Evolutionary conservation across 2,113 vertebrate genomes (phyloP), one percentile per base, ranked within the genome.

Genomic region (Ptychochromis oligacanthus): DNA sequence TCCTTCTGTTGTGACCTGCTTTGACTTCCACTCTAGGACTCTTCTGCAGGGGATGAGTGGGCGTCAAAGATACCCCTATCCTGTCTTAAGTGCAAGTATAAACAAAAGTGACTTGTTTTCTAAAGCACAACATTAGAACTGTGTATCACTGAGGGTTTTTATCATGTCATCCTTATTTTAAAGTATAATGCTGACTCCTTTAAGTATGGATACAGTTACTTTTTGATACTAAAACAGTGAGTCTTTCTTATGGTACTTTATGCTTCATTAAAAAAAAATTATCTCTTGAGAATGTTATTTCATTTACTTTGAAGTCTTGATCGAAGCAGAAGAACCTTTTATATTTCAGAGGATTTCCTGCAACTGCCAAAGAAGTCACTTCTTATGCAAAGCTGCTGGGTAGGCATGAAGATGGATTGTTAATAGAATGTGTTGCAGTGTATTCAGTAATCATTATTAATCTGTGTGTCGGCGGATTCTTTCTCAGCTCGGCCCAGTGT

Each of bases 361-460:
- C 84, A 76, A 80, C 79, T 79, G 87, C 46, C 83, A 61, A 20
- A 38, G 57, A 65, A 83, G 76, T 14, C 65, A 40, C 82, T 86
- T 87, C 82, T 84, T 82, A 82, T 91, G 83, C 87, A 89, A 85
- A 92, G 87, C 79, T 7, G 28, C 75, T 62, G 59, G 84, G 91
- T 84, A 70, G 75, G 59, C 89, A 83, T 56, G 78, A 85, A 88
- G 91, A 94, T 82, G 89, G 91, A 93, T 93, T 79, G 89, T 87
- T 93, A 92, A 92, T 90, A 88, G 91, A 93, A 93, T 85, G 90
- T 83, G 91, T 92, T 90, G 88, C 86, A 85, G 91, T 92, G 91
- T 91, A 88, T 93, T 91, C 87, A 89, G 92, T 88, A 94, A 93
- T 93, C 93, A 88, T 92, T 93, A 94, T 95, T 94, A 94, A 94